Conservation (phyloP, 35 echinoderm and acorn worm genomes). For the Heliocidaris erythrogramma region DNA sequence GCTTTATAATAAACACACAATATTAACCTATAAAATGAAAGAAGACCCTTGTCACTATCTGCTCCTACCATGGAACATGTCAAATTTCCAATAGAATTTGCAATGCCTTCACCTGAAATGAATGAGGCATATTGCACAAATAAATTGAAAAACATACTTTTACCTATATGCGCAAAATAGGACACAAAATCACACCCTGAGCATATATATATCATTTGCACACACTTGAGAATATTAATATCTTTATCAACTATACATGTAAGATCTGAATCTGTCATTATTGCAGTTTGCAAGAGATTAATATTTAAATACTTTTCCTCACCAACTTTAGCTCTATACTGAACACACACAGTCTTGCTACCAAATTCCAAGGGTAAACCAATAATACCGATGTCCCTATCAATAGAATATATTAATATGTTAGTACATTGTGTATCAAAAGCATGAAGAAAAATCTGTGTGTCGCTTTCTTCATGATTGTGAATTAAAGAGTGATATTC, state of each 20-base stretch:
- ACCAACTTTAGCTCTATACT: conserved; percentile 35
- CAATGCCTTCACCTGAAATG: conserved; percentile 34
- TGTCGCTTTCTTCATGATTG: conserved; percentile 50
- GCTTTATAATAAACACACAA: conserved; percentile 47
- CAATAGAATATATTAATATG: conserved; percentile 35
- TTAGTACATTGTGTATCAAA: conserved; percentile 32
- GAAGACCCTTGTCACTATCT: conserved; percentile 27
- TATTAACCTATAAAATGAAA: conserved; percentile 48
- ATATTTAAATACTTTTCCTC: conserved; percentile 23
- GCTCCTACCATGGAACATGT: neutral
- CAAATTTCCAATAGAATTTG: neutral
- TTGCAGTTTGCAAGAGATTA: neutral
- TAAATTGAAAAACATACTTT: conserved; percentile 42
- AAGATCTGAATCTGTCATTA: conserved; percentile 28
- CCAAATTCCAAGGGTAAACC: conserved; percentile 28
- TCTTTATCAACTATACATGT: neutral
- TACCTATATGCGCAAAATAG: conserved; percentile 39
- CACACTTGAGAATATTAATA: conserved; percentile 6
- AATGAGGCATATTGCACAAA: conserved; percentile 50
- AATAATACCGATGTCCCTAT: conserved; percentile 47
- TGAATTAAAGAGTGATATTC: conserved; percentile 33
- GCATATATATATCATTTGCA: conserved; percentile 47
- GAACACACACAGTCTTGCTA: conserved; percentile 27
- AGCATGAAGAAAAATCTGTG: conserved; percentile 50
- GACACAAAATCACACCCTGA: conserved; percentile 62